Conservation (phyloP, 1,140 invertebrate genomes). For the Lerema accius region DNA sequence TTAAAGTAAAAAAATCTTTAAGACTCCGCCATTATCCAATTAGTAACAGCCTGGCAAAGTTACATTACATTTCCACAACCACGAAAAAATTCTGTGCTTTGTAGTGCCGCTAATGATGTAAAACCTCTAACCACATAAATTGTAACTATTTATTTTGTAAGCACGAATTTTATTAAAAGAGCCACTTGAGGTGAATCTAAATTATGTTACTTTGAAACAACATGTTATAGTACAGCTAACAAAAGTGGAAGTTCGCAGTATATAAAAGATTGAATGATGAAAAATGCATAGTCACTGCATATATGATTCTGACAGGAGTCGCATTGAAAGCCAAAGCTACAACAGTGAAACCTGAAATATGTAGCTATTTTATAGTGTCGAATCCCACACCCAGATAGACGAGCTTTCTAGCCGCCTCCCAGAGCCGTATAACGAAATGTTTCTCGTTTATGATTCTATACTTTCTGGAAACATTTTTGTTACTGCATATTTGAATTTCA, state of each 20-base stretch:
- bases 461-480: not conserved
- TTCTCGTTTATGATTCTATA: not conserved
- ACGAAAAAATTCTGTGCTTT: too few species aligned
- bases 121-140: not conserved
- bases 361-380: constrained; percentile 30
- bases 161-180: not conserved
- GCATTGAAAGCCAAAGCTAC: constrained; percentile 45
- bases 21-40: too few species aligned
- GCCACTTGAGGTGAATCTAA: not conserved
- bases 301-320: constrained; percentile 48
- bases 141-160: not conserved
- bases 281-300: constrained; percentile 65
- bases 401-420: not conserved
- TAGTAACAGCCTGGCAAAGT: too few species aligned
- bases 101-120: not conserved
- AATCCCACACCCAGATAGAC: constrained; percentile 8
- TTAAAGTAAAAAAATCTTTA: too few species aligned
- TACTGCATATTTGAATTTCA: not conserved
- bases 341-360: constrained; percentile 40
- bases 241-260: constrained; percentile 40
- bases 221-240: constrained; percentile 2
- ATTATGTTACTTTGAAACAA: constrained; percentile 7
- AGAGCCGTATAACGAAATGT: not conserved
- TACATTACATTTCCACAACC: too few species aligned
- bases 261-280: constrained; percentile 58